Percentiles rank a stretch among this genome's conserved stretches.
Conservation (phyloP, 2,113 vertebrate genomes). For the Solea senegalensis region DNA sequence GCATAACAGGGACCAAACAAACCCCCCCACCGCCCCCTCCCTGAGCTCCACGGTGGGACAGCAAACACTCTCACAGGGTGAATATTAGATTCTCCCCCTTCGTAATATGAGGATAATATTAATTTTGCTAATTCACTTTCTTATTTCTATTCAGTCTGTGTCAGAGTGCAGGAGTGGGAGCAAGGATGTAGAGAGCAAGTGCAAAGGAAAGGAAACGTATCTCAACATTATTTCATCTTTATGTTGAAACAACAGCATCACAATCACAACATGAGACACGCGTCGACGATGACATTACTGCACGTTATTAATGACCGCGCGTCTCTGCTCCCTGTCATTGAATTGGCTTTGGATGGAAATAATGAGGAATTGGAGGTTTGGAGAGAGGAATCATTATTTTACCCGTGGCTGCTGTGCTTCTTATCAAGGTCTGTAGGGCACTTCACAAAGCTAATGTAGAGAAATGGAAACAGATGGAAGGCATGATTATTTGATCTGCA, state of each 20-base stretch:
- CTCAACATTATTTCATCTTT: slow-evolving; percentile 33
- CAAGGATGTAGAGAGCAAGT: not conserved
- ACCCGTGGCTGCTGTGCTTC: slow-evolving; percentile 60
- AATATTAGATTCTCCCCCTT: slow-evolving; percentile 51
- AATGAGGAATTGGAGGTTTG: slow-evolving; percentile 64
- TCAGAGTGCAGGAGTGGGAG: not conserved
- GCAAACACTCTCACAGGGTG: slow-evolving; percentile 55
- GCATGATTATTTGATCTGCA: slow-evolving; percentile 77
- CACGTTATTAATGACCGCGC: slow-evolving; percentile 24
- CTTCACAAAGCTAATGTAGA: slow-evolving; percentile 65
- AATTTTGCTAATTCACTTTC: slow-evolving; percentile 41
- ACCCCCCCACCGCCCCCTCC: slow-evolving; percentile 12
- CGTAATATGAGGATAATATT: slow-evolving; percentile 42
- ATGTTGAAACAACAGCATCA: slow-evolving; percentile 34
- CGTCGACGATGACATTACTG: slow-evolving; percentile 14
- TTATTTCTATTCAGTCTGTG: slow-evolving; percentile 6
- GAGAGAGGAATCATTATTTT: slow-evolving; percentile 73
- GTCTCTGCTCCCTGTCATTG: slow-evolving; percentile 53
- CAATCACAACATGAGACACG: no score
- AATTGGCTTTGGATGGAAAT: slow-evolving; percentile 58
- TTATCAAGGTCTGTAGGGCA: slow-evolving; percentile 65
- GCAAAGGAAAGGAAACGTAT: slow-evolving; percentile 12
- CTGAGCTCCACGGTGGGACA: slow-evolving; percentile 64
- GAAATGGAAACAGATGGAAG: slow-evolving; percentile 75
- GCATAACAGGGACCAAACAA: slow-evolving; percentile 77